Evolutionary conservation across 2,797 vertebrate species (phyloP).

Genomic region (Gephyroberyx darwinii): DNA sequence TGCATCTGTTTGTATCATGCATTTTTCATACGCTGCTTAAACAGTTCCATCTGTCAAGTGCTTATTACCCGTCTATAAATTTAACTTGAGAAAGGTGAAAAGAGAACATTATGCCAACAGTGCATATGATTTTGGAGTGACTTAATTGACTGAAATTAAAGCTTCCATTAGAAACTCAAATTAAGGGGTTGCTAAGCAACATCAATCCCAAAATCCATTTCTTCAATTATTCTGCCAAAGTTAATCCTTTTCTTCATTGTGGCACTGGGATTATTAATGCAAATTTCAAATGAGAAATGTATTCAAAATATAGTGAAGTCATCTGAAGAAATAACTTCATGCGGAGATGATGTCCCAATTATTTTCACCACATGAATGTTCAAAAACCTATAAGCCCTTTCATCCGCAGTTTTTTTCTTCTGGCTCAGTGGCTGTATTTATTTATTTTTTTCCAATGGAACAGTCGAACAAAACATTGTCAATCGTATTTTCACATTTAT

Average conservation of each 20-base stretch:
- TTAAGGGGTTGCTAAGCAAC: constrained; percentile 64
- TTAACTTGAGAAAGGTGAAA: constrained; percentile 42
- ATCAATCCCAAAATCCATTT: constrained; percentile 57
- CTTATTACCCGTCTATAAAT: constrained; percentile 13
- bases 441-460: background rate
- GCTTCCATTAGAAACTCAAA: constrained; percentile 60
- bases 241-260: constrained; percentile 64
- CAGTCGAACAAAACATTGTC: constrained; percentile 13
- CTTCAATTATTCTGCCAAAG: constrained; percentile 55
- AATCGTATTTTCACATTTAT: constrained; percentile 11
- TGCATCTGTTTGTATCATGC: constrained; percentile 17
- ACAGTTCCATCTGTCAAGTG: constrained; percentile 10
- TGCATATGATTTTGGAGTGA: constrained; percentile 41
- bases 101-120: constrained; percentile 40
- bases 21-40: constrained; percentile 40
- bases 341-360: constrained; percentile 39
- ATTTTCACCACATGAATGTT: background rate
- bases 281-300: constrained; percentile 57
- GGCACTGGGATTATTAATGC: constrained; percentile 60
- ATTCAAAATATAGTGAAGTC: constrained; percentile 27
- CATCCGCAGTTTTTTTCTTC: constrained; percentile 6
- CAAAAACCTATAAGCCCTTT: background rate
- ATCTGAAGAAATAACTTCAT: constrained; percentile 41
- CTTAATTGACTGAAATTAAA: constrained; percentile 60
- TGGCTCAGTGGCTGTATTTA: background rate